Percentiles rank a stretch among this genome's conserved stretches.
phyloP scores from a whole-genome alignment of 2,113 vertebrate species.

The Prunella himalayana region DNA sequence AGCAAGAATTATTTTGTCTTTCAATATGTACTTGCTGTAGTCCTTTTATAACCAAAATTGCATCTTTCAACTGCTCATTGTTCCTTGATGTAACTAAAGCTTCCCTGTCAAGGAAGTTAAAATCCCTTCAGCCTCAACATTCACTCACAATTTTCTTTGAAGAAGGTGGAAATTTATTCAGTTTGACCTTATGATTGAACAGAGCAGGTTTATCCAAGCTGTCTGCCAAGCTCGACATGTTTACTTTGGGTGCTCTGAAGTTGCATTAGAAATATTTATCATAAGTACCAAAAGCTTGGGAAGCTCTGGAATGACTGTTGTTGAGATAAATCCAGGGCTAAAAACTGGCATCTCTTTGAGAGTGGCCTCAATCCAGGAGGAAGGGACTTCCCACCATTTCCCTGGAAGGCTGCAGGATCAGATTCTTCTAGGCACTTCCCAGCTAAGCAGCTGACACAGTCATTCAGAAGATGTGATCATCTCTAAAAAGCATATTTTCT shows the following conservation, averaged over 20 bases:
- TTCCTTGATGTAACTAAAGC: slow-evolving; percentile 9
- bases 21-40: not conserved
- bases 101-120: not conserved
- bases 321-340: not conserved
- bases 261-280: not conserved
- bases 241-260: not conserved
- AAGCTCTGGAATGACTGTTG: not conserved
- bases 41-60: slow-evolving; percentile 16
- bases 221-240: not conserved
- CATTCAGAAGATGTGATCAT: not conserved
- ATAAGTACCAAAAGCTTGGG: not conserved
- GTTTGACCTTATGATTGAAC: slow-evolving; percentile 22
- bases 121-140: slow-evolving; percentile 9
- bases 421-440: not conserved
- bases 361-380: accelerated
- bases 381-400: not conserved
- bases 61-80: not conserved
- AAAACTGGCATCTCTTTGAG: not conserved
- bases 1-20: not conserved
- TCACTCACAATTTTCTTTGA: slow-evolving; percentile 14
- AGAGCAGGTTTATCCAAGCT: not conserved
- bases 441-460: not conserved
- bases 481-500: not conserved
- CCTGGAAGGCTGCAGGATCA: not conserved
- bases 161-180: not conserved